phyloP scores from a whole-genome alignment of 2,888 invertebrate species.

The Tromatobia lineatoria region DNA sequence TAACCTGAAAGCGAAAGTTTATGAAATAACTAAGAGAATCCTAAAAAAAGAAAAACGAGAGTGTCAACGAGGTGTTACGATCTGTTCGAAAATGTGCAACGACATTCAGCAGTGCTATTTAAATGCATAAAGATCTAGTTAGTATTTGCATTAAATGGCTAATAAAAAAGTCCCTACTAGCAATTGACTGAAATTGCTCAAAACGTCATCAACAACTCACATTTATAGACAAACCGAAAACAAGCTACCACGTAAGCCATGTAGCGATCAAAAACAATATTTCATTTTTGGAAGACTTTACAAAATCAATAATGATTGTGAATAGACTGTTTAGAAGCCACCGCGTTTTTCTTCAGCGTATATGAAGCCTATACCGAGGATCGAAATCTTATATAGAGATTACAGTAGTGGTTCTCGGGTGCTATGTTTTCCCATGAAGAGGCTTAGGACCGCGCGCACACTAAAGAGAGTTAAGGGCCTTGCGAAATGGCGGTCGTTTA shows the following conservation, averaged over 20 bases:
- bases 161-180: too few species aligned
- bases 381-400: constrained; percentile 81
- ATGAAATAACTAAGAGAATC: too few species aligned
- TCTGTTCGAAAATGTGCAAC: too few species aligned
- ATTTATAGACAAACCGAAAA: neutral
- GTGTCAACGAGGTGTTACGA: too few species aligned
- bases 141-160: too few species aligned
- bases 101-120: too few species aligned
- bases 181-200: too few species aligned
- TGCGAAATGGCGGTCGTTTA: constrained; percentile 82
- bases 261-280: neutral
- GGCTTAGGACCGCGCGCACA: constrained; percentile 64
- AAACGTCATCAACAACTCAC: too few species aligned
- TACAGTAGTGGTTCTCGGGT: constrained; percentile 67
- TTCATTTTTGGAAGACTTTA: neutral
- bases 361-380: constrained; percentile 31
- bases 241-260: neutral
- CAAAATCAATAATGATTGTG: neutral
- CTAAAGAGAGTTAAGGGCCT: constrained; percentile 79
- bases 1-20: too few species aligned
- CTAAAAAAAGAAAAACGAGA: too few species aligned
- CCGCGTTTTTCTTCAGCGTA: neutral
- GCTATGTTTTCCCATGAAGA: constrained; percentile 70
- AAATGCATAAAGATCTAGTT: too few species aligned
- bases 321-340: too few species aligned